Base-by-base conservation (phyloP, 2,888 invertebrate species). In the Spodoptera picta region DNA sequence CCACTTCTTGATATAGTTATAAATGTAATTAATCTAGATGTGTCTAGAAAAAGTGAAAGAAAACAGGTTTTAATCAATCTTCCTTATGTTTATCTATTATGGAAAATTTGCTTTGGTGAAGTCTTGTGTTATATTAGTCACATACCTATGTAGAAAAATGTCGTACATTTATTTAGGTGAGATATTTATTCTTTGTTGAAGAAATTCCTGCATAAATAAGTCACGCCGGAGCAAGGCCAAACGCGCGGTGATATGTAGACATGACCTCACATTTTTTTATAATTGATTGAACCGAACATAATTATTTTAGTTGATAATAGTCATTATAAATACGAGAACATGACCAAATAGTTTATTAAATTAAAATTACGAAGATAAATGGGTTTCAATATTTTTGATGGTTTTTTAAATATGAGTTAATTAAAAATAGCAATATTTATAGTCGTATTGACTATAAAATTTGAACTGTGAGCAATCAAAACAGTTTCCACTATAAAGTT, bases 151-250 rank as follows among this genome's bases (percentile, higher is more conserved):
- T 60, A 56, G 56, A 57, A 51, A 44, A n/a, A 49, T 7, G 36
- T 36, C 36, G 36, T 36, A 36, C 36, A 14, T 27, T 60, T 44
- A 42, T 51, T 41, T 56, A 64, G 59, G 52, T 68, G 72, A 75
- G 61, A 62, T 53, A 73, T 57, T 45, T 48, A 54, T 66, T 58
- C 69, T 76, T 77, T 80, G 70, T 75, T 47, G 46, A 74, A 77
- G 71, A 72, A 82, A 80, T 80, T 79, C 76, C 69, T 78, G 79
- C 72, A 80, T 79, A 72, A 75, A 76, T 77, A 73, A 78, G 58
- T 19, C 60, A 55, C 67, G 57, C 57, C 56, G 41, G 14, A 58
- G 53, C 70, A 67, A 79, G 81, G 73, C 14, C 57, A 36, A 42
- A 23, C 19, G 50, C 42, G 49, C 23, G n/a, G 31, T 48, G 46